Percentiles rank a stretch among this genome's conserved stretches.
phyloP scores from a whole-genome alignment of 2,113 vertebrate species.

The Oncorhynchus keta region DNA sequence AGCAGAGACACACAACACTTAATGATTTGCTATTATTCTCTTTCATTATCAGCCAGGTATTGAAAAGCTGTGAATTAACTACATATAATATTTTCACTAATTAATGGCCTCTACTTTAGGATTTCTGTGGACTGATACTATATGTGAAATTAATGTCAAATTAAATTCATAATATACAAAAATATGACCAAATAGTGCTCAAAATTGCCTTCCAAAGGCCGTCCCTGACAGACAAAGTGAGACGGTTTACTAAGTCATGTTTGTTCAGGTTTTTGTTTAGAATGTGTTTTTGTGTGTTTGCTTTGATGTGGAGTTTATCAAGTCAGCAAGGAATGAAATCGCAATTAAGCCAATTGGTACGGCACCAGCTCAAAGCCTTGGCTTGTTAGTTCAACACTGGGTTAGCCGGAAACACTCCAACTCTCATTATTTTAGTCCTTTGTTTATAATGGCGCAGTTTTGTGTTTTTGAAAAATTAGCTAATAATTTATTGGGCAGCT shows the following conservation, averaged over 20 bases:
- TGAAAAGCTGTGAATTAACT: slow-evolving; percentile 24
- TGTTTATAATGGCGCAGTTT: slow-evolving; percentile 30
- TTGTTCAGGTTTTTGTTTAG: slow-evolving; percentile 11
- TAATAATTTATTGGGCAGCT: slow-evolving; percentile 26
- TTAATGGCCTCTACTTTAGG: slow-evolving; percentile 2
- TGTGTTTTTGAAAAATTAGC: slow-evolving; percentile 25
- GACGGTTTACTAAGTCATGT: background rate
- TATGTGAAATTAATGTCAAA: background rate
- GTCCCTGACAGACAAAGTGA: background rate
- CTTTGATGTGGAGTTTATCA: slow-evolving; percentile 10
- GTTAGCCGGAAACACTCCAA: slow-evolving; percentile 2
- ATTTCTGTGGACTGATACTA: background rate
- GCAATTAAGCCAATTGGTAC: slow-evolving; percentile 31
- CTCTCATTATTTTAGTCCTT: slow-evolving; percentile 42
- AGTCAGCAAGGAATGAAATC: background rate
- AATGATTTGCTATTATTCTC: slow-evolving; percentile 17
- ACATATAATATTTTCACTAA: slow-evolving; percentile 4
- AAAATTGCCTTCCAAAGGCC: background rate
- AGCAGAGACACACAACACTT: background rate
- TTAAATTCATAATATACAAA: background rate
- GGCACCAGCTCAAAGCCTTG: slow-evolving; percentile 16
- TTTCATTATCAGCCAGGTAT: slow-evolving; percentile 27
- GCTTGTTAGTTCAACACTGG: slow-evolving; percentile 37
- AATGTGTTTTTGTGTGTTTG: slow-evolving; percentile 19
- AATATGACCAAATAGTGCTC: background rate